Evolutionary conservation across 1,140 invertebrate species (phyloP).

Genomic region (Cotesia chilonis): DNA sequence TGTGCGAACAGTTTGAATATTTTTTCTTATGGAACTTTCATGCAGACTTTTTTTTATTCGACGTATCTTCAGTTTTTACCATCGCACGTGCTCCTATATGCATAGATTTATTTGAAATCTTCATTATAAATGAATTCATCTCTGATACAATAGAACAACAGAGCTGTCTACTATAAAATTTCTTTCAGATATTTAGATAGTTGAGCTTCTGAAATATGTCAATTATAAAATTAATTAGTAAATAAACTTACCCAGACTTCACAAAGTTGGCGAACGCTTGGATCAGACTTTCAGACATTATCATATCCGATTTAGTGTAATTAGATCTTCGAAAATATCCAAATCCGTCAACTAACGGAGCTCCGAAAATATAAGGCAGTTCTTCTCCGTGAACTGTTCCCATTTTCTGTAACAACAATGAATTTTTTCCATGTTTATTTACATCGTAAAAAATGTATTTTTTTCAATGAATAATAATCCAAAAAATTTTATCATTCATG

Average conservation of each 20-base stretch:
- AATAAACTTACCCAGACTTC: conserved; percentile 83
- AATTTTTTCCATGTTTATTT: too few relatives aligned
- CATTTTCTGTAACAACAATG: conserved; percentile 71
- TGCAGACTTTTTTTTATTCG: background rate
- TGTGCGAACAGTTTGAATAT: conserved; percentile 16
- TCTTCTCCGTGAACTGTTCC: conserved; percentile 91
- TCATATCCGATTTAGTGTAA: conserved; percentile 82
- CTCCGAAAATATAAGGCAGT: conserved; percentile 89
- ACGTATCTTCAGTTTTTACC: background rate
- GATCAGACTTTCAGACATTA: conserved; percentile 86
- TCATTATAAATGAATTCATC: background rate
- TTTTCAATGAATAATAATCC: too few relatives aligned
- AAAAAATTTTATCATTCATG: too few relatives aligned
- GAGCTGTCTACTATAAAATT: background rate
- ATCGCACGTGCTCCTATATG: background rate
- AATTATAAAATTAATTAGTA: background rate
- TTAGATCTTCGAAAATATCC: conserved; percentile 79
- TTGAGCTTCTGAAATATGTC: too few relatives aligned
- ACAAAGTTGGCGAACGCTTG: conserved; percentile 90
- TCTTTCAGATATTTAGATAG: too few relatives aligned
- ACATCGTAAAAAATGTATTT: too few relatives aligned
- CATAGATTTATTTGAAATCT: background rate
- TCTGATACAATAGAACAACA: too few relatives aligned
- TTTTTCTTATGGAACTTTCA: conserved; percentile 33
- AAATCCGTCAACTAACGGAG: conserved; percentile 77